Percentiles rank a stretch among this genome's conserved stretches.
Conservation (phyloP, 1,140 invertebrate genomes). For the Nasonia giraulti region DNA sequence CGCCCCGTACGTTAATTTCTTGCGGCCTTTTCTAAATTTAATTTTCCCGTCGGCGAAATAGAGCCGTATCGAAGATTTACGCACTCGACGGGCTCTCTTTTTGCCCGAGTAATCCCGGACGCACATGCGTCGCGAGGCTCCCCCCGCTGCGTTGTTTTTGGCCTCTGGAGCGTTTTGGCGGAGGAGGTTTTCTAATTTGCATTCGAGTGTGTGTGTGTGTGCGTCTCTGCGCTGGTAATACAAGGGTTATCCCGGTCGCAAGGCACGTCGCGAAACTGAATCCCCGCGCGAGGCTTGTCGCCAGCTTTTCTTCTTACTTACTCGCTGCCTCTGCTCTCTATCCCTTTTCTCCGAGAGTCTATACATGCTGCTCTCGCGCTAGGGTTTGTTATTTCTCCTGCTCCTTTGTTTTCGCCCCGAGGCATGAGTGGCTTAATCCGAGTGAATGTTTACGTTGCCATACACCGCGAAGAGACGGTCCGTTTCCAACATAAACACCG, state of each 20-base stretch:
- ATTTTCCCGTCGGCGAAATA: constrained; percentile 24
- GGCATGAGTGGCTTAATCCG: background rate
- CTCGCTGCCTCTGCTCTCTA: background rate
- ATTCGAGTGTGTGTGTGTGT: constrained; percentile 53
- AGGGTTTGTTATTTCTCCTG: background rate
- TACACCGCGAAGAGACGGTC: background rate
- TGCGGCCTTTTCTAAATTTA: constrained; percentile 25
- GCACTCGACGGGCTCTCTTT: background rate
- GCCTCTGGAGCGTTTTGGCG: constrained; percentile 8
- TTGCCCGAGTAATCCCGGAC: background rate
- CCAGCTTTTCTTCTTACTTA: constrained; percentile 55
- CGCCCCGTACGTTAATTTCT: background rate
- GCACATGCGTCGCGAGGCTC: background rate
- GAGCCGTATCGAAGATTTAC: constrained; percentile 44
- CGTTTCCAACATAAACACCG: background rate
- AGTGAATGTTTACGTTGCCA: background rate
- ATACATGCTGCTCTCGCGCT: background rate
- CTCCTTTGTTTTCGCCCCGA: background rate
- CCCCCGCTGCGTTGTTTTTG: constrained; percentile 25
- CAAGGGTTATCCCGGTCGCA: constrained; percentile 65
- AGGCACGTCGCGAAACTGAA: constrained; percentile 66
- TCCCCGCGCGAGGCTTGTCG: constrained; percentile 51
- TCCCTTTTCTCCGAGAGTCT: background rate
- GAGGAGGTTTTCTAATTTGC: constrained; percentile 63
- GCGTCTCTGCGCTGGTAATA: constrained; percentile 55